A percentile compares a stretch with the other conserved stretches of the same genome.
Conservation (phyloP, 2,113 vertebrate species). For the Amblyornis subalaris region DNA sequence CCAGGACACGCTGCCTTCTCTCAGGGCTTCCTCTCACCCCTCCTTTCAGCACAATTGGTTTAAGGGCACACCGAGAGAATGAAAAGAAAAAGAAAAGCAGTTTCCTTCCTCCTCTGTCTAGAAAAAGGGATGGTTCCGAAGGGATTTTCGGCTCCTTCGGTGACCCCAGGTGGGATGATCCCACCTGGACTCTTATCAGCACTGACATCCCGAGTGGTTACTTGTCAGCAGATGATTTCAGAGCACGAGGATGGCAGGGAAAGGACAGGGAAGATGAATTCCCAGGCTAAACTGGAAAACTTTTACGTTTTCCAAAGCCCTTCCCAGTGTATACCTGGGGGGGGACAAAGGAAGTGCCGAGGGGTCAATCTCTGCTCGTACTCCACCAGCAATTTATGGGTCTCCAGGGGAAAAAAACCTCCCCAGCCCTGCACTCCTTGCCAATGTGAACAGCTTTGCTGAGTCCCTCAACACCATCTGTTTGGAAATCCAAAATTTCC, state of each 20-base stretch:
- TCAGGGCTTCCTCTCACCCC: not conserved
- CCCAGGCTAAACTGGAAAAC: not conserved
- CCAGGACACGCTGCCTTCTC: not conserved
- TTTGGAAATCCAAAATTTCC: conserved; percentile 31
- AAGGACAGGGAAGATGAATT: not conserved
- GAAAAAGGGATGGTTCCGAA: not conserved
- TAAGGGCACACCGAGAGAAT: conserved; percentile 48
- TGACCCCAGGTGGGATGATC: not conserved
- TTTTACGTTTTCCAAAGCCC: not conserved
- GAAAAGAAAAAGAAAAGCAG: not conserved
- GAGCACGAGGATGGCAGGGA: not conserved
- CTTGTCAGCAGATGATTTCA: not conserved
- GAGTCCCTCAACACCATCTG: conserved; percentile 58
- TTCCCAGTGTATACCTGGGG: not conserved
- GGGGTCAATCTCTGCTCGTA: not conserved
- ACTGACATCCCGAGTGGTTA: not conserved
- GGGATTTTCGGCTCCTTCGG: not conserved
- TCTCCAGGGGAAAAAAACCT: not conserved
- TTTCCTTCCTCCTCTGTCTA: conserved; percentile 49
- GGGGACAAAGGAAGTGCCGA: not conserved
- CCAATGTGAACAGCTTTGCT: conserved; percentile 38
- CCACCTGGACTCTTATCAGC: not conserved
- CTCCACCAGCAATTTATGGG: not conserved
- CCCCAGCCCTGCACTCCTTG: not conserved
- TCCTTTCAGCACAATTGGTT: not conserved